phyloP scores from a whole-genome alignment of 1,140 invertebrate genomes.

The Drosophila takahashii region DNA sequence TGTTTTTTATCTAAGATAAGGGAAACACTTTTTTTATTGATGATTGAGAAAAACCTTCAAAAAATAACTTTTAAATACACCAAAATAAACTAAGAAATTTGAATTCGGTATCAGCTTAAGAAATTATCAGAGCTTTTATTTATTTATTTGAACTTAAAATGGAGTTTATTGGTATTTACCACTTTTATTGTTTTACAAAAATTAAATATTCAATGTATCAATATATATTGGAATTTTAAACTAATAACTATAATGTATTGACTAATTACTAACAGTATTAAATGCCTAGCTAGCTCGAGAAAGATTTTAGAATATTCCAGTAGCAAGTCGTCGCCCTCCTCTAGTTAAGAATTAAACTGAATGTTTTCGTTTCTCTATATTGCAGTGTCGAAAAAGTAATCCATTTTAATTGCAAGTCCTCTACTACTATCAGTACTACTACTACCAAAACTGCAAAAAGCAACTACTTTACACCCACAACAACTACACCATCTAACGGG shows the following conservation, averaged over 20 bases:
- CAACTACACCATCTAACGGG: constrained; percentile 41
- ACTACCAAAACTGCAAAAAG: constrained; percentile 36
- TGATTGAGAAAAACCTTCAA: background rate
- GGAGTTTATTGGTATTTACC: too few relatives aligned
- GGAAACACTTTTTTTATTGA: background rate
- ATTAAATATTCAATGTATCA: too few relatives aligned
- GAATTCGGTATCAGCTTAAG: too few relatives aligned
- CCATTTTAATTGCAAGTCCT: constrained; percentile 59
- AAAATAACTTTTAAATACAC: too few relatives aligned
- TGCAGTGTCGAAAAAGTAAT: constrained; percentile 83
- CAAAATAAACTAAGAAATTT: too few relatives aligned
- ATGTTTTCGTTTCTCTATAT: constrained; percentile 75
- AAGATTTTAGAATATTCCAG: background rate
- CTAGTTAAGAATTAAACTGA: constrained; percentile 62
- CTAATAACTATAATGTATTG: background rate
- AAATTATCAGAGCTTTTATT: too few relatives aligned
- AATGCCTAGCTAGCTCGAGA: background rate
- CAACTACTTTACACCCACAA: constrained; percentile 50
- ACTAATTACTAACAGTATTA: background rate
- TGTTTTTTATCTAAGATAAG: background rate
- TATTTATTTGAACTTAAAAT: too few relatives aligned
- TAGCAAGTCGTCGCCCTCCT: constrained; percentile 1
- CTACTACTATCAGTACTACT: constrained; percentile 47
- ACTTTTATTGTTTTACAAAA: too few relatives aligned
- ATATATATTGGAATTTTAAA: too few relatives aligned